These are phyloP conservation scores for Sycon ciliatum DNA, from an alignment of 37 sponge, comb jelly and placozoan genomes.

Conservation along the genomic window DNA sequence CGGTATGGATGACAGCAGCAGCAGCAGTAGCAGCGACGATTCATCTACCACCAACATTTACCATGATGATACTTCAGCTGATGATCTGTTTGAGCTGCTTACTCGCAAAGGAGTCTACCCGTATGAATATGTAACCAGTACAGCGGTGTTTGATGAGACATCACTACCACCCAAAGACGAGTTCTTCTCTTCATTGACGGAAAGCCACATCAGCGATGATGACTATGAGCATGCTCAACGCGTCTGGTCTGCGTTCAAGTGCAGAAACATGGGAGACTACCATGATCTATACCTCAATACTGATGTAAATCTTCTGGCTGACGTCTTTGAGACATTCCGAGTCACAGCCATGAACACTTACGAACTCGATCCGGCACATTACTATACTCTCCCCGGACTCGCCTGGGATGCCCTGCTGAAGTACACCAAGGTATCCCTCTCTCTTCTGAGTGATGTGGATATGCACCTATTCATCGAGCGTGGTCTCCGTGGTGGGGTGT, in stretches of 20 bases:
- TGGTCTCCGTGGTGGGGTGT: too few species aligned
- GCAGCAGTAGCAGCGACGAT: too few species aligned
- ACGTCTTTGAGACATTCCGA: constrained; percentile 19
- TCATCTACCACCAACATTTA: too few species aligned
- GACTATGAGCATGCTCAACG: constrained; percentile 11
- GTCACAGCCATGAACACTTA: neutral
- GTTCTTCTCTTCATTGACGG: constrained; percentile 14
- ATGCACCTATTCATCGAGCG: too few species aligned
- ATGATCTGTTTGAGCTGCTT: too few species aligned
- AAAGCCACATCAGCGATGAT: neutral
- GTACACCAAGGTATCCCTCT: constrained; percentile 1
- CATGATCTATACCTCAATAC: constrained; percentile 18
- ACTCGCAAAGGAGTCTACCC: constrained; percentile 15
- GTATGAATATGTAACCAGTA: constrained; percentile 15
- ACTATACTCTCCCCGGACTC: constrained; percentile 12
- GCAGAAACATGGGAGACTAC: constrained; percentile 18
- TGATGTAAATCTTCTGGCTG: constrained; percentile 6
- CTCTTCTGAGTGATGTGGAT: constrained; percentile 11
- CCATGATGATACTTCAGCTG: too few species aligned
- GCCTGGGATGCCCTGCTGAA: constrained; percentile 28
- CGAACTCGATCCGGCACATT: constrained; percentile 21
- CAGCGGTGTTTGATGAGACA: neutral
- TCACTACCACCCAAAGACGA: constrained; percentile 15
- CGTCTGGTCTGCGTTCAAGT: neutral
- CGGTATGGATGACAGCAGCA: too few species aligned